These are phyloP conservation scores for Micronycteris hirsuta DNA, from an alignment of 2,113 vertebrate genomes.

Conservation along the genomic window DNA sequence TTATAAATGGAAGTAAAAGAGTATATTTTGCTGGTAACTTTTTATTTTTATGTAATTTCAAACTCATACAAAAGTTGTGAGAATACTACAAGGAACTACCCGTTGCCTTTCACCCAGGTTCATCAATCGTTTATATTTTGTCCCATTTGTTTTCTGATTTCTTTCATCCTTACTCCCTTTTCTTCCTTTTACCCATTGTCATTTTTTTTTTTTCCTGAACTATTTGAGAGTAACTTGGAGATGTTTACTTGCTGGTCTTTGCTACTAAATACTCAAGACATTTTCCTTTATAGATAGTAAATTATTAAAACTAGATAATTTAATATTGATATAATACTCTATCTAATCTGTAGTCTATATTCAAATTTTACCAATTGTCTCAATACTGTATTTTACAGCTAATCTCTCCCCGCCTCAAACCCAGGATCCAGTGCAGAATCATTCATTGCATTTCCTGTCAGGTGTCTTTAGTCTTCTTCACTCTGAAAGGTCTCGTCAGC, in stretches of 20 bases:
- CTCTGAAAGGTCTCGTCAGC: neutral
- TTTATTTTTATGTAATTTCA: constrained; percentile 35
- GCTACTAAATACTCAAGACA: neutral
- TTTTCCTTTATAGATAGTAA: neutral
- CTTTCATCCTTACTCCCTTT: neutral
- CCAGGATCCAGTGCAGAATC: neutral
- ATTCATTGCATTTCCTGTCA: neutral
- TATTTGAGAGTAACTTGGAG: neutral
- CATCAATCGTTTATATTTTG: neutral
- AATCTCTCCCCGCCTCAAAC: neutral
- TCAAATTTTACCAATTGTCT: neutral
- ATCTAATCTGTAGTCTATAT: neutral
- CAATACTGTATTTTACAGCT: neutral
- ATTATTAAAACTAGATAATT: constrained; percentile 16
- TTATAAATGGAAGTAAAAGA: constrained; percentile 20
- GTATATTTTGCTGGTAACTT: neutral
- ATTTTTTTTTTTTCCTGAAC: neutral
- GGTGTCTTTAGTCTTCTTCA: neutral
- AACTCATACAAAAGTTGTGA: constrained; percentile 18
- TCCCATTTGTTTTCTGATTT: neutral
- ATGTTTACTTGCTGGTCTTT: neutral
- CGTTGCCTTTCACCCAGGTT: neutral
- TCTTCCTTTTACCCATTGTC: neutral
- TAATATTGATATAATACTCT: neutral
- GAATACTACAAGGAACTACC: neutral